Evolutionary conservation across 2,113 vertebrate species (phyloP), one percentile per base, ranked within the genome.

Genomic region (Vulpes lagopus): DNA sequence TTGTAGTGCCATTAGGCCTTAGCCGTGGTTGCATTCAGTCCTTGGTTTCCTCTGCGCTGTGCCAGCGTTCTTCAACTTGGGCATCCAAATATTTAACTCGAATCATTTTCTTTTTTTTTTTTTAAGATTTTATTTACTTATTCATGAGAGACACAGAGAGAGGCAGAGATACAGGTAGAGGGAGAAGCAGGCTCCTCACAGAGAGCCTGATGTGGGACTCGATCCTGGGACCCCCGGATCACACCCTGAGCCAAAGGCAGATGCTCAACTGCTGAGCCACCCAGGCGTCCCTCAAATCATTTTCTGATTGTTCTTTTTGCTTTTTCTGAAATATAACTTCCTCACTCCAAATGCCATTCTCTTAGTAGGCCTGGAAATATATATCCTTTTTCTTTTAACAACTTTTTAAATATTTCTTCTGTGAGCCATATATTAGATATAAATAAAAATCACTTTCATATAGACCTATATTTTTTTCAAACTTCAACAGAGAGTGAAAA

Each of bases 361-460:
- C 19, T 78, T 65, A n/a, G 3, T 51, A 91, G 17, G 64, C 74
- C 27, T 94, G 35, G 80, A 91, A 74, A 78, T 16, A 51, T 25
- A 23, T 19, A 55, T 10, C 32, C n/a, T 73, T 73, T 73, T 12
- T 73, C 16, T n/a, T 49, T 79, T 86, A n/a, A 43, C 76, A 73
- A 85, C n/a, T 35, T 88, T 86, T 76, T 86, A 43, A 10, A 38
- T 32, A 64, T 76, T 89, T 78, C 20, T 81, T 93, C 59, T 15
- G 10, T 76, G 55, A 87, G 20, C 12, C 25, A 87, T 53, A 71
- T 53, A 16, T 65, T 38, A 88, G 59, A 65, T 67, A 65, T 20
- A 69, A 95, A 65, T 71, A 76, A 95, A 93, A 96, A 78, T 69
- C n/a, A 69, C 25, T 93, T 90, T 94, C 62, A 59, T 71, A 35